Evolutionary conservation across 2,888 invertebrate species (phyloP), one percentile per base, ranked within the genome.

Genomic region (Dynastes maya): DNA sequence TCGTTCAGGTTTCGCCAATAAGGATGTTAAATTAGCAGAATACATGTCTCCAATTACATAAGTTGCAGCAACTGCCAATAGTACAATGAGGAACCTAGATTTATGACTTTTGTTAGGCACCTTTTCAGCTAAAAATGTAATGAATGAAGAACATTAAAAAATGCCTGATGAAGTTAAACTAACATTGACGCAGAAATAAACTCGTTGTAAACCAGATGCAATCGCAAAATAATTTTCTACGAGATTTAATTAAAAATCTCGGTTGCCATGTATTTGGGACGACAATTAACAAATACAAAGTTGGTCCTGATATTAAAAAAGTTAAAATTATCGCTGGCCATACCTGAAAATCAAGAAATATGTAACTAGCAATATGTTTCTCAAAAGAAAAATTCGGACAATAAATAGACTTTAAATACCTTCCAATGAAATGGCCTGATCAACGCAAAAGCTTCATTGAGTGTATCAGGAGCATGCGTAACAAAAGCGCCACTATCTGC

Each of bases 11-110:
- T 92, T 90, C 0, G 95, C 95, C 78, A 95, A 90, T 32, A 95
- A 89, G 2, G 95, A 95, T 9, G 95, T 95, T 80, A 95, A 87
- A 87, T 94, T 95, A 0, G 95, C 95, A 0, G 95, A 94, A 86
- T 95, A 95, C 90, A 95, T 93, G 86, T 95, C 95, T 0, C 93
- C 94, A 70, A 95, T 92, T 3, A 95, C 94, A 86, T 95, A 95
- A 0, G 95, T 95, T 1, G 94, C 93, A 40, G 93, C 93, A n/a
- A 95, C 90, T 72, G 94, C 94, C 67, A 95, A 91, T 2, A 95
- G 88, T 40, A 94, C 92, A 13, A 92, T 91, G n/a, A 95, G 91
- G 64, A 94, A 90, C 68, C 94, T 91, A 0, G 93, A 92, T 83
- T 94, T 93, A 85, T 92, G 91, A 1, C 92, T 93, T 74, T 91